Evolutionary conservation across 2,888 invertebrate species (phyloP).

Genomic region (Trichogramma dendrolimi): DNA sequence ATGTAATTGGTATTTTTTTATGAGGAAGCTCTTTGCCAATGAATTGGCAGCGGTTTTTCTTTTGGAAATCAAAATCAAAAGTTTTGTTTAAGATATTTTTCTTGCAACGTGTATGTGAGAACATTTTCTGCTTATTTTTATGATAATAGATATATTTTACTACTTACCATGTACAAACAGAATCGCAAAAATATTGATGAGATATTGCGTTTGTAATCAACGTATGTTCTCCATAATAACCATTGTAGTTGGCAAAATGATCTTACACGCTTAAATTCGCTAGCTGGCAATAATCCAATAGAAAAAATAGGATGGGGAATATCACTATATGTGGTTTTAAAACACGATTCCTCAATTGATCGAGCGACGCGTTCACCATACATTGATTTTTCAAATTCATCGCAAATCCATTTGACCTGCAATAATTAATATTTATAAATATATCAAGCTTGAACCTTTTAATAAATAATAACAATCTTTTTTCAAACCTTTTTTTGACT

Average conservation of each 20-base stretch:
- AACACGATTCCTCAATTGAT: slow-evolving; percentile 34
- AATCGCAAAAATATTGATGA: slow-evolving; percentile 62
- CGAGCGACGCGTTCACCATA: slow-evolving; percentile 37
- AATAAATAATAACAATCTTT: too few relatives aligned
- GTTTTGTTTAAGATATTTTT: neutral
- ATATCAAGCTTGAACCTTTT: too few relatives aligned
- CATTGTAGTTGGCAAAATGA: slow-evolving; percentile 65
- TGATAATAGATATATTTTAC: too few relatives aligned
- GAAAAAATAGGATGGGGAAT: slow-evolving; percentile 35
- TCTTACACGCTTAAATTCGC: slow-evolving; percentile 54
- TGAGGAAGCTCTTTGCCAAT: too few relatives aligned
- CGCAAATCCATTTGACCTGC: slow-evolving; percentile 56
- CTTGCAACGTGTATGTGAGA: neutral
- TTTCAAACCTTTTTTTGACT: slow-evolving; percentile 43
- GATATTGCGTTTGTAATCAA: slow-evolving; percentile 65
- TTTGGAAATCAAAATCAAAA: too few relatives aligned
- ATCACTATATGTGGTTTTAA: slow-evolving; percentile 6
- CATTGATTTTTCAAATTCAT: slow-evolving; percentile 57
- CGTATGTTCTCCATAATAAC: slow-evolving; percentile 66
- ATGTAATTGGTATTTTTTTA: too few relatives aligned
- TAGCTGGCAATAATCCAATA: slow-evolving; percentile 43
- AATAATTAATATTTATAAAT: neutral
- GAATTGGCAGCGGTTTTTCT: too few relatives aligned
- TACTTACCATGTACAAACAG: slow-evolving; percentile 58
- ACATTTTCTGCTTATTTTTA: neutral